These are phyloP conservation scores for Numida meleagris DNA, from an alignment of 2,113 vertebrate species.

Conservation along the genomic window DNA sequence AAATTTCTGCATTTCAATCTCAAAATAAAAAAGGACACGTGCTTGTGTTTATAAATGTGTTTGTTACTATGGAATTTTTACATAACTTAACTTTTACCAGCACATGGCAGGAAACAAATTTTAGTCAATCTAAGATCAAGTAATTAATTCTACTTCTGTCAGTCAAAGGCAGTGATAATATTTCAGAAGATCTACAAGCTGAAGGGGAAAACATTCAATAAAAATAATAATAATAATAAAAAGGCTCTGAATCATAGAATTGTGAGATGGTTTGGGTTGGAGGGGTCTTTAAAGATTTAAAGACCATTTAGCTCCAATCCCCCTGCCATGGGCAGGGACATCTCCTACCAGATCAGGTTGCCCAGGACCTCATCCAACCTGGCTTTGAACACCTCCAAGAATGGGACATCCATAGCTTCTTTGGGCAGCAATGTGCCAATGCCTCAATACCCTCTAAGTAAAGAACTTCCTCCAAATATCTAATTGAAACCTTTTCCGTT, in stretches of 20 bases:
- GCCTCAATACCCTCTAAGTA: neutral
- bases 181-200: neutral
- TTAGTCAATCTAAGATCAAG: neutral
- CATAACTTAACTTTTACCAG: neutral
- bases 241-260: neutral
- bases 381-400: neutral
- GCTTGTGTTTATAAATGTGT: slow-evolving; percentile 5
- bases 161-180: neutral
- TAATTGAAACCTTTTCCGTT: neutral
- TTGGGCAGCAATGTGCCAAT: neutral
- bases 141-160: neutral
- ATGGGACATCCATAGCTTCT: neutral
- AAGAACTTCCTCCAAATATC: neutral
- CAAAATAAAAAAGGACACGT: neutral
- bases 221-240: no score
- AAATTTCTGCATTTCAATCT: slow-evolving; percentile 35
- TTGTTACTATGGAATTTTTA: neutral
- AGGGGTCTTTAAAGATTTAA: neutral
- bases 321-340: neutral
- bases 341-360: neutral
- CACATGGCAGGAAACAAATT: neutral
- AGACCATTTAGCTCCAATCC: neutral
- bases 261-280: neutral
- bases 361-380: neutral
- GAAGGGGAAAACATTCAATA: neutral